Evolutionary conservation across 2,113 vertebrate genomes (phyloP).

Genomic region (Buteo buteo): DNA sequence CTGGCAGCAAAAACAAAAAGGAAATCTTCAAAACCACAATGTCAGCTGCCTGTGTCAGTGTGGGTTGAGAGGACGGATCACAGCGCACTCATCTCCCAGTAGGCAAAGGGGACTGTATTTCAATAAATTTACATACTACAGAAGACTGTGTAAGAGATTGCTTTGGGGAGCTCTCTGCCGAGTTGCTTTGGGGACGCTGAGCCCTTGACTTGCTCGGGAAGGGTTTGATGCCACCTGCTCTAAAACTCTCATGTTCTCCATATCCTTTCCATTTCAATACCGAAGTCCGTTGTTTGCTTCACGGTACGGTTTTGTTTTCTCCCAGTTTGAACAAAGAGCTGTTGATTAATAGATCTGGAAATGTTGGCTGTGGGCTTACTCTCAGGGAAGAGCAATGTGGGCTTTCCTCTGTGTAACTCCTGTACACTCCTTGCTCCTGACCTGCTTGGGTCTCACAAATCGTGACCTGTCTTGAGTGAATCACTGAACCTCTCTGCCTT

Average conservation of each 20-base stretch:
- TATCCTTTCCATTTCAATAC: background rate
- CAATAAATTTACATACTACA: conserved; percentile 68
- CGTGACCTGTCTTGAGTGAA: background rate
- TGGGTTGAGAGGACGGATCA: conserved; percentile 61
- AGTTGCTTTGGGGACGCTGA: background rate
- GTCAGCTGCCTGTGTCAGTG: conserved; percentile 59
- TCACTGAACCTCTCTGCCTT: background rate
- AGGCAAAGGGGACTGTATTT: conserved; percentile 53
- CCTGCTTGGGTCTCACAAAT: background rate
- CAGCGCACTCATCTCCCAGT: conserved; percentile 48
- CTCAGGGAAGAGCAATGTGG: background rate
- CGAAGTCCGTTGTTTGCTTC: background rate
- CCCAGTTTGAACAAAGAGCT: background rate
- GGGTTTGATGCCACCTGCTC: conserved; percentile 53
- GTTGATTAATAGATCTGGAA: background rate
- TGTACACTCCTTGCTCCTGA: background rate
- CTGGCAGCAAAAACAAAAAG: conserved; percentile 58
- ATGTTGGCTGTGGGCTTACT: background rate
- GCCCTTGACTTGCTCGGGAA: conserved; percentile 33
- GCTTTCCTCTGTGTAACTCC: background rate
- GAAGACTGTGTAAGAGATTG: conserved; percentile 36
- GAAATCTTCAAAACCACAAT: conserved; percentile 52
- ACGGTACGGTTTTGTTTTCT: background rate
- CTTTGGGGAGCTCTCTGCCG: conserved; percentile 41
- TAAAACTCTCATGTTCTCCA: background rate